These are phyloP conservation scores for Caenorhabditis latens DNA, from an alignment of 1,140 invertebrate species.

Conservation along the genomic window DNA sequence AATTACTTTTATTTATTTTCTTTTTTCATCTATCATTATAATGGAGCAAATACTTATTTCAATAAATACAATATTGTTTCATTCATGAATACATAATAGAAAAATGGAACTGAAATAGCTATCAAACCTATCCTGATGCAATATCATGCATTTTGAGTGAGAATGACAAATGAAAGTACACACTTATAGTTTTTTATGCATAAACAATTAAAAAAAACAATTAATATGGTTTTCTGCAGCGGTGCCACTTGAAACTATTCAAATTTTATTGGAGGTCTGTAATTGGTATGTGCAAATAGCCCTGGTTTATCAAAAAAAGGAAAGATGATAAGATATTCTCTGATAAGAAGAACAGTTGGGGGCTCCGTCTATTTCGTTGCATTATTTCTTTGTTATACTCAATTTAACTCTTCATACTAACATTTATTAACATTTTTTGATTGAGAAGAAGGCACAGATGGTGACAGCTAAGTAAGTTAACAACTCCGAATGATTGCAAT, in stretches of 20 bases:
- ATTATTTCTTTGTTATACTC: conserved; percentile 7
- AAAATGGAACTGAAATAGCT: too few species aligned
- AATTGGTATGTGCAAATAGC: conserved; percentile 32
- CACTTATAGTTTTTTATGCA: too few species aligned
- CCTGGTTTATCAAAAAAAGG: neutral
- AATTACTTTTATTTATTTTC: too few species aligned
- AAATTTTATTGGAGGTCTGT: conserved; percentile 38
- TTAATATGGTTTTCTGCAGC: too few species aligned
- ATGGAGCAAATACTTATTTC: too few species aligned
- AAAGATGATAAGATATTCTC: conserved; percentile 18
- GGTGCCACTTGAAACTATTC: neutral
- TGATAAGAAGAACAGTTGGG: conserved; percentile 42
- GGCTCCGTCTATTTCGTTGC: conserved; percentile 37
- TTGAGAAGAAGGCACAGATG: neutral
- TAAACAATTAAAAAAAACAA: too few species aligned
- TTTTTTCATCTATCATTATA: too few species aligned
- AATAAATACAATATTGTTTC: too few species aligned
- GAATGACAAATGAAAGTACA: too few species aligned
- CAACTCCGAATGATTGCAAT: neutral
- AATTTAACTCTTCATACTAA: neutral
- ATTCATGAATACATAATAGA: too few species aligned
- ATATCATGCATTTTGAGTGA: too few species aligned
- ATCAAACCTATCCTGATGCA: too few species aligned
- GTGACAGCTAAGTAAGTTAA: neutral
- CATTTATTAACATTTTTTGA: neutral